Percentiles rank a stretch among this genome's conserved stretches.
These are phyloP conservation scores for Actinostola sp. DNA, from an alignment of 92 coral and sea anemone genomes.

Conservation along the genomic window DNA sequence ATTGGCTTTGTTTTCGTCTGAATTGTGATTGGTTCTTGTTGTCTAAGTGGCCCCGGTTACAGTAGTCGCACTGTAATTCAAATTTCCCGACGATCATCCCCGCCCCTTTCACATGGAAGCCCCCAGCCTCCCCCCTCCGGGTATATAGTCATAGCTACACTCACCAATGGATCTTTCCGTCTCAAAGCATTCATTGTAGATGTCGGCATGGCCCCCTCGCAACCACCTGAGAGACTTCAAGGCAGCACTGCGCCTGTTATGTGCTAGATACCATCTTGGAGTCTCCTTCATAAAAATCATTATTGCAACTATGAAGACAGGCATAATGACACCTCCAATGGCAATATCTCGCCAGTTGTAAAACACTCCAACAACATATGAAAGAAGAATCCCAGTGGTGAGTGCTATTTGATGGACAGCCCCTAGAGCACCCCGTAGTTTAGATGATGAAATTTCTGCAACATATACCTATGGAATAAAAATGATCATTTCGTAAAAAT, in stretches of 20 bases:
- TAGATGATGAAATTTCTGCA: constrained; percentile 80
- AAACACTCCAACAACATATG: constrained; percentile 56
- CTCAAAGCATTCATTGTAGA: constrained; percentile 70
- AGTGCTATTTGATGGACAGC: constrained; percentile 70
- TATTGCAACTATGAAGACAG: constrained; percentile 53
- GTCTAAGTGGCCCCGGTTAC: no score
- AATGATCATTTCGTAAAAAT: neutral
- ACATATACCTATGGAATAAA: constrained; percentile 66
- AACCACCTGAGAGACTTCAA: constrained; percentile 64
- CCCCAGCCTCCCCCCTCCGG: no score
- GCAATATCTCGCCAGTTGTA: constrained; percentile 73
- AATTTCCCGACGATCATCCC: no score
- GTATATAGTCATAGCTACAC: no score
- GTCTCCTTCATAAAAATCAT: constrained; percentile 83
- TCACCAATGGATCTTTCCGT: constrained; percentile 57
- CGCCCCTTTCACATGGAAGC: no score
- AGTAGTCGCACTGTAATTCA: no score
- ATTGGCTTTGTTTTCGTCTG: no score
- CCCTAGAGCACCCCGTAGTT: constrained; percentile 77
- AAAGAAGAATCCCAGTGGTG: constrained; percentile 65
- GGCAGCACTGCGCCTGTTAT: constrained; percentile 61
- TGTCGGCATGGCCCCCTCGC: constrained; percentile 58
- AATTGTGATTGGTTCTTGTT: no score
- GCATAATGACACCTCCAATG: constrained; percentile 63
- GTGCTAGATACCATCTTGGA: constrained; percentile 84